phyloP scores from a whole-genome alignment of 2,113 vertebrate genomes.

The Embiotoca jacksoni region DNA sequence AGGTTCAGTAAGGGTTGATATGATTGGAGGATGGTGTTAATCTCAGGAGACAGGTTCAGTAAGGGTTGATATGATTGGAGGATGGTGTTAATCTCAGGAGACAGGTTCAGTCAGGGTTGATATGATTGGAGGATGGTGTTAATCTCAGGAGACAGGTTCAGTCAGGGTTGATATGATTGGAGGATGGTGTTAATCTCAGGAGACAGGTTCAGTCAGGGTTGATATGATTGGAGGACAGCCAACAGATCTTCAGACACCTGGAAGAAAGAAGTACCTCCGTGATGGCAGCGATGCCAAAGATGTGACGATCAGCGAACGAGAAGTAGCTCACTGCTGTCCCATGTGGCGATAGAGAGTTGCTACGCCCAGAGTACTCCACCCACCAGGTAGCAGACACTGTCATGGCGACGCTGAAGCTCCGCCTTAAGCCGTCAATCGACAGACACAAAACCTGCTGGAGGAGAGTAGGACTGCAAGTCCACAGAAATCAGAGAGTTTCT shows the following conservation, averaged over 20 bases:
- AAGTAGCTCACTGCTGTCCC: slow-evolving; percentile 67
- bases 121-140: too few relatives aligned
- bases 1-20: too few relatives aligned
- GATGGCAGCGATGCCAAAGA: slow-evolving; percentile 79
- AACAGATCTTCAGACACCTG: background rate
- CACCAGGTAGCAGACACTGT: slow-evolving; percentile 76
- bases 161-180: too few relatives aligned
- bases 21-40: too few relatives aligned
- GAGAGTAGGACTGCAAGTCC: slow-evolving; percentile 54
- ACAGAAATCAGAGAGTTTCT: slow-evolving; percentile 10
- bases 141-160: slow-evolving; percentile 25
- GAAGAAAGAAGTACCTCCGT: slow-evolving; percentile 70
- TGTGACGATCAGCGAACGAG: slow-evolving; percentile 77
- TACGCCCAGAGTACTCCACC: slow-evolving; percentile 75
- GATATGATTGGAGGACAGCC: background rate
- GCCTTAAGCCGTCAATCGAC: slow-evolving; percentile 64
- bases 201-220: background rate
- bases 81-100: too few relatives aligned
- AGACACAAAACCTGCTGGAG: slow-evolving; percentile 77
- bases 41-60: too few relatives aligned
- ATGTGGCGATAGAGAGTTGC: slow-evolving; percentile 8
- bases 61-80: too few relatives aligned
- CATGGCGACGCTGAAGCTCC: slow-evolving; percentile 79
- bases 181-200: too few relatives aligned
- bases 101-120: too few relatives aligned